Conservation (phyloP, 1,140 invertebrate genomes). For the Ylistrum balloti region DNA sequence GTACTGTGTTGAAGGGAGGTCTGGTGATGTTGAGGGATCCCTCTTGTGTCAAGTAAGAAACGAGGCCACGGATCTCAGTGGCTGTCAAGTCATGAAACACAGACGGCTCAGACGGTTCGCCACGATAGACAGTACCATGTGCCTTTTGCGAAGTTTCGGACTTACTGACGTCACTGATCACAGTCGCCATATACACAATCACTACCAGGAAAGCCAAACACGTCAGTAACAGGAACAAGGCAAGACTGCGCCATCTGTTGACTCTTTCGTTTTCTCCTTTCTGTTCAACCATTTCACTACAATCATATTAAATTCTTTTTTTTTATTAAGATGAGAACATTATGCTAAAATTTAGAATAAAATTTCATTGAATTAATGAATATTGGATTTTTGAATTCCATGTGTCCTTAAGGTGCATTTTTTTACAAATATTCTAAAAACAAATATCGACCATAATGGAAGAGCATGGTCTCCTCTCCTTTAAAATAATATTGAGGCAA, state of each 20-base stretch:
- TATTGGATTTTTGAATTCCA: too few species aligned
- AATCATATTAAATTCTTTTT: background rate
- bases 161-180: background rate
- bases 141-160: background rate
- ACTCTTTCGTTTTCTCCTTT: background rate
- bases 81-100: conserved; percentile 4
- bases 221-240: background rate
- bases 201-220: background rate
- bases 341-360: too few species aligned
- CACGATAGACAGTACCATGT: background rate
- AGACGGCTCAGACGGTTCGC: background rate
- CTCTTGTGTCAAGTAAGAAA: background rate
- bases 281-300: background rate
- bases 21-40: background rate
- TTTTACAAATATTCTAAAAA: too few species aligned
- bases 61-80: background rate
- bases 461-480: too few species aligned
- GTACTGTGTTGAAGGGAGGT: background rate
- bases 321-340: too few species aligned
- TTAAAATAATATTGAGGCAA: too few species aligned
- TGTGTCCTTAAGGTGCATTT: too few species aligned
- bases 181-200: background rate
- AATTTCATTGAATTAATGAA: too few species aligned
- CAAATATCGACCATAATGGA: too few species aligned
- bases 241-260: background rate